Conservation (phyloP, 2,888 invertebrate genomes). For the Oscheius sp. region DNA sequence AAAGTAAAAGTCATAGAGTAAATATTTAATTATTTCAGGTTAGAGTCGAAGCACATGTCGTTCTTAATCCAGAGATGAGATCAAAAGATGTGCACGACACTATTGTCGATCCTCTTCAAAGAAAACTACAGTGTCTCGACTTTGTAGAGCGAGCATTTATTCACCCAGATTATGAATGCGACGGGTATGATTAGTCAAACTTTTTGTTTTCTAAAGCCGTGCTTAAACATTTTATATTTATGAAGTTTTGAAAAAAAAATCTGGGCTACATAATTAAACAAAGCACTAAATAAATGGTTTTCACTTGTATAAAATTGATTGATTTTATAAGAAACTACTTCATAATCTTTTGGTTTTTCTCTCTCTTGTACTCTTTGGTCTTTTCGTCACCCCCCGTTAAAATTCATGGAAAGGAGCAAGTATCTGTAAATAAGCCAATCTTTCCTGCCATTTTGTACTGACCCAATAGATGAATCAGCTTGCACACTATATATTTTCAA, state of each 20-base stretch:
- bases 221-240: background rate
- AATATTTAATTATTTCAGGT: slow-evolving; percentile 37
- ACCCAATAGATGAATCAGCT: slow-evolving; percentile 4
- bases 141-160: slow-evolving; percentile 59
- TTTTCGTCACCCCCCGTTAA: too few relatives aligned
- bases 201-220: background rate
- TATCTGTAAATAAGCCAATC: background rate
- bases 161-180: slow-evolving; percentile 43
- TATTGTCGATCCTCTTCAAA: slow-evolving; percentile 67
- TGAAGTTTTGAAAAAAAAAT: too few relatives aligned
- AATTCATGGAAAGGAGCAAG: background rate
- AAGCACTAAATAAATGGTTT: too few relatives aligned
- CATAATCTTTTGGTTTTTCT: too few relatives aligned
- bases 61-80: slow-evolving; percentile 70
- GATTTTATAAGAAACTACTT: too few relatives aligned
- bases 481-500: background rate
- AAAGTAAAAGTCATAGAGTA: slow-evolving; percentile 62
- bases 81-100: slow-evolving; percentile 71
- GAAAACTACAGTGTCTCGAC: slow-evolving; percentile 70
- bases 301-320: too few relatives aligned
- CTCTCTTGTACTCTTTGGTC: background rate
- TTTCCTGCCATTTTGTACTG: background rate
- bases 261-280: too few relatives aligned
- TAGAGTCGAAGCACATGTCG: slow-evolving; percentile 66
- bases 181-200: slow-evolving; percentile 35